A percentile compares a stretch with the other conserved stretches of the same genome.
These are phyloP conservation scores for Sebastes matsubarae DNA, from an alignment of 2,797 vertebrate species.

Conservation along the genomic window DNA sequence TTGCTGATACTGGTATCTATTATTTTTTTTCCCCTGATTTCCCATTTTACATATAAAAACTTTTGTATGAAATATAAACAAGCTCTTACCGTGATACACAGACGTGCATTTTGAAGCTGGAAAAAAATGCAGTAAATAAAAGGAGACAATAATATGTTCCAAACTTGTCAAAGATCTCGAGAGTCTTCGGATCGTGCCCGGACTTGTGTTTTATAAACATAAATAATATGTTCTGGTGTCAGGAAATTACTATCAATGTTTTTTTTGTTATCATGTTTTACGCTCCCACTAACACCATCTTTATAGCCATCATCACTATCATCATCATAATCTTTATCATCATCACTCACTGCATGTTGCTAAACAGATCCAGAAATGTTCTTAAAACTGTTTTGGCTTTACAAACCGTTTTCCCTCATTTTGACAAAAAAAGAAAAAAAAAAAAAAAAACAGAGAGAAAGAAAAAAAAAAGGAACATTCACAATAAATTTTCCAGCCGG, in stretches of 20 bases:
- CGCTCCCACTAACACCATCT: constrained; percentile 23
- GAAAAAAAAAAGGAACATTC: constrained; percentile 75
- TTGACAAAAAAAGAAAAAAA: constrained; percentile 62
- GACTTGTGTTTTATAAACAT: constrained; percentile 82
- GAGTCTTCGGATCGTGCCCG: constrained; percentile 21
- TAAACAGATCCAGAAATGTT: constrained; percentile 85
- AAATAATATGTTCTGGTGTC: constrained; percentile 82
- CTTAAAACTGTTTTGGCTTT: constrained; percentile 83
- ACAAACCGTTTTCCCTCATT: constrained; percentile 81
- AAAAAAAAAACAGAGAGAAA: constrained; percentile 27
- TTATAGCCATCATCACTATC: constrained; percentile 13
- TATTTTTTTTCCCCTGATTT: constrained; percentile 79
- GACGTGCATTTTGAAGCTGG: constrained; percentile 81
- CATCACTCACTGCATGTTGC: constrained; percentile 77
- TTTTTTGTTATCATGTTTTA: background rate
- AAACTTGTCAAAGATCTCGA: constrained; percentile 18
- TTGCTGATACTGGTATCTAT: constrained; percentile 75
- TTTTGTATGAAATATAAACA: constrained; percentile 94
- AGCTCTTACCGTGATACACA: constrained; percentile 82
- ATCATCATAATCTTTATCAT: background rate
- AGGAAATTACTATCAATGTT: constrained; percentile 27
- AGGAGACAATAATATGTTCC: constrained; percentile 64
- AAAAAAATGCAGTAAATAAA: constrained; percentile 69
- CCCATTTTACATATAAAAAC: constrained; percentile 88
- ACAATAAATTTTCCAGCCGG: constrained; percentile 86